Conservation (phyloP, 2,113 vertebrate genomes). For the Amphiprion ocellaris region DNA sequence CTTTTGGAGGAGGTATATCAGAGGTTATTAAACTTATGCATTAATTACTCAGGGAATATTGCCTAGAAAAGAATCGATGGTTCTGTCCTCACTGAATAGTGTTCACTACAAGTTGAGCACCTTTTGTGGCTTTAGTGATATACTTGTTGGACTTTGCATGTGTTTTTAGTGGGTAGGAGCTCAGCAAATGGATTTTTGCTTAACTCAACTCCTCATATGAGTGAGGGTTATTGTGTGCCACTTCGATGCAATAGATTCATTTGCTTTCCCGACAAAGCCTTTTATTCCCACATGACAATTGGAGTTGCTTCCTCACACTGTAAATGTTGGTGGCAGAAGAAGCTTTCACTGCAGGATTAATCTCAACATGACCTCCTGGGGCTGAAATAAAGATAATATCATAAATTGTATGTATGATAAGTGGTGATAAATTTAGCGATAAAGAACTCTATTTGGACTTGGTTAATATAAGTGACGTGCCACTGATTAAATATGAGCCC, state of each 20-base stretch:
- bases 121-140: conserved; percentile 38
- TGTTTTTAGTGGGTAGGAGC: conserved; percentile 21
- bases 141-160: conserved; percentile 34
- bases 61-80: conserved; percentile 47
- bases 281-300: conserved; percentile 61
- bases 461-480: background rate
- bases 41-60: conserved; percentile 72
- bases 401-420: background rate
- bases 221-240: conserved; percentile 46
- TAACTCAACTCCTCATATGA: conserved; percentile 47
- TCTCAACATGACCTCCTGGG: conserved; percentile 57
- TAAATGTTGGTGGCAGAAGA: conserved; percentile 37
- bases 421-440: conserved; percentile 11
- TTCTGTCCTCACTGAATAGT: conserved; percentile 20
- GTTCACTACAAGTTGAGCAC: conserved; percentile 23
- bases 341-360: conserved; percentile 39
- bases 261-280: conserved; percentile 66
- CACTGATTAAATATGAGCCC: background rate
- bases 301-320: conserved; percentile 39
- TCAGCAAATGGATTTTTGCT: conserved; percentile 61
- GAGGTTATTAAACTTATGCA: conserved; percentile 69
- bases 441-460: conserved; percentile 1
- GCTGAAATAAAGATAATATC: conserved; percentile 14
- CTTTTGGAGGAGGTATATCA: conserved; percentile 59
- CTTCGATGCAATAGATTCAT: conserved; percentile 55